Base-by-base conservation (phyloP, 2,797 vertebrate genomes). In the Poliocrania exsul region DNA sequence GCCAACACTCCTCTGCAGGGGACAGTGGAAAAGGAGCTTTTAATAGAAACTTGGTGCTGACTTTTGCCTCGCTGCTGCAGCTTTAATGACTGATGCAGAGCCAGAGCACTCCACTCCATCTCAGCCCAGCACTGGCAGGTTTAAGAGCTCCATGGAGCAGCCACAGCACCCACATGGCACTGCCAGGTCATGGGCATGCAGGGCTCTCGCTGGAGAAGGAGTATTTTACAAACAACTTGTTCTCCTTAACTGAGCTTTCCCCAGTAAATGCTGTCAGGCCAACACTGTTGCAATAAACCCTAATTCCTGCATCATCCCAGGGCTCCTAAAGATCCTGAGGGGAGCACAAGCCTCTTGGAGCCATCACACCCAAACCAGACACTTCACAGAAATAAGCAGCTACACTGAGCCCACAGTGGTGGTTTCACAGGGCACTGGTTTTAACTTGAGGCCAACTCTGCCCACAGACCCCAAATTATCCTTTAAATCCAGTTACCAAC, bases 11-110 rank as follows among this genome's bases (percentile, higher is more conserved):
- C 92, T 87, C 84, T 79, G 82, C 70, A 77, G 93, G 70, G 86
- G 57, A 91, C 86, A 84, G 92, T 72, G 86, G 37, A 73, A 85
- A 42, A 54, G 19, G n/a, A 86, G 83, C 86, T 97, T 95, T 96
- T 90, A 95, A 95, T 86, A 96, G 86, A 70, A 96, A 50, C 81
- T 85, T 61, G 1, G 67, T n/a, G 28, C 70, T 80, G 86, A 94
- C 90, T 95, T 92, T 72, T 81, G 81, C 81, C 83, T 95, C 12
- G 6, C 29, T 57, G 64, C 90, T 93, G 90, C 88, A 85, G 84
- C 78, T 85, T 85, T 35, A 75, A 51, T 0, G 10, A 73, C 74
- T 31, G 78, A 80, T 62, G 6, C 0, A 0, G 42, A 92, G 83
- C 64, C 81, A 93, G 49, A 1, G 0, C 0, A 1, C 67, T 82